These are phyloP conservation scores for human DNA, from an alignment of 2,113 vertebrate species.

Conservation along the genomic window DNA sequence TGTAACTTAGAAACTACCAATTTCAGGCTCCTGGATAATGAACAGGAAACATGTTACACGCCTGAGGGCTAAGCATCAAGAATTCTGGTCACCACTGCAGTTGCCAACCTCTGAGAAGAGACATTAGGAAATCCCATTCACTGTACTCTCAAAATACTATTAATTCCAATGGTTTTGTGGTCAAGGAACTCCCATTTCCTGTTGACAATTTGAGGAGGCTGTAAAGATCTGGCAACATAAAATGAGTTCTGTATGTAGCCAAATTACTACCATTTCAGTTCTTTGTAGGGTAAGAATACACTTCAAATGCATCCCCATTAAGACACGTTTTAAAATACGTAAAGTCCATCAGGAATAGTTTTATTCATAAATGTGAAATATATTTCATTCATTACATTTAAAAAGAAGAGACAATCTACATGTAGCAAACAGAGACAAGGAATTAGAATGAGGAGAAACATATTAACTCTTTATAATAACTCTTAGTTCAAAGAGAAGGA, in stretches of 20 bases:
- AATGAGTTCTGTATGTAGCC: constrained; percentile 47
- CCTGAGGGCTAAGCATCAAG: constrained; percentile 43
- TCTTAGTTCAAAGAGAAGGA: constrained; percentile 21
- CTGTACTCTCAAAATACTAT: constrained; percentile 52
- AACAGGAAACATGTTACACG: constrained; percentile 54
- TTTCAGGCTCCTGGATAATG: constrained; percentile 40
- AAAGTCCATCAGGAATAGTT: constrained; percentile 28
- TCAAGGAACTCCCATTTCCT: constrained; percentile 67
- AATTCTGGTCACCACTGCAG: constrained; percentile 45
- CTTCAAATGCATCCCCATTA: constrained; percentile 16
- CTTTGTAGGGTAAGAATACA: neutral
- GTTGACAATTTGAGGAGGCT: constrained; percentile 59
- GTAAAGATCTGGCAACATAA: constrained; percentile 54
- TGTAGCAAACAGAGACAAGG: neutral
- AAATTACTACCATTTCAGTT: constrained; percentile 37
- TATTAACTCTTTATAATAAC: neutral
- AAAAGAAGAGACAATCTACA: neutral
- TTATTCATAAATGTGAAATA: constrained; percentile 49
- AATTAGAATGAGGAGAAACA: constrained; percentile 44
- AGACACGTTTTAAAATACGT: constrained; percentile 31
- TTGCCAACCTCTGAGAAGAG: constrained; percentile 50
- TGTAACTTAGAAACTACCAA: constrained; percentile 6
- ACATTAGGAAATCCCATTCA: constrained; percentile 64
- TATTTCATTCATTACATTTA: constrained; percentile 26
- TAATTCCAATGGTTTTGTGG: constrained; percentile 68